Conservation (phyloP, 2,888 invertebrate species). For the Melieria crassipennis region DNA sequence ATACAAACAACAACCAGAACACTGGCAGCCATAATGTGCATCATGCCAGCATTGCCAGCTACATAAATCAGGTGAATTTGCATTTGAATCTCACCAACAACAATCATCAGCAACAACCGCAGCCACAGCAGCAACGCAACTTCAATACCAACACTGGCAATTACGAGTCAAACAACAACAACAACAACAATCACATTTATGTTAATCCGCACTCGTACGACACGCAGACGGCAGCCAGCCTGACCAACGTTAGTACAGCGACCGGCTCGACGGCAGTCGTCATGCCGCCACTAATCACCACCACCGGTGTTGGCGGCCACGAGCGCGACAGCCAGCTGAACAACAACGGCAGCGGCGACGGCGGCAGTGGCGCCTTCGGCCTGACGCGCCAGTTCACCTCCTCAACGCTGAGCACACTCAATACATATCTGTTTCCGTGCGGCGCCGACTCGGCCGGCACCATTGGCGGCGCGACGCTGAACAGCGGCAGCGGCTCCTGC, state of each 20-base stretch:
- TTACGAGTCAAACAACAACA: constrained; percentile 40
- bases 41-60: constrained; percentile 48
- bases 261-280: constrained; percentile 39
- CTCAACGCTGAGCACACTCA: constrained; percentile 61
- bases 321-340: constrained; percentile 48
- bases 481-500: constrained; percentile 58
- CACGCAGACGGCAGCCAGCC: constrained; percentile 58
- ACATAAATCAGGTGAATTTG: constrained; percentile 51
- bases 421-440: constrained; percentile 64
- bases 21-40: constrained; percentile 39
- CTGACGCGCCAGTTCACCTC: constrained; percentile 56
- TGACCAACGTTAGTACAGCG: constrained; percentile 38
- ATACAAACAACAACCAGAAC: constrained; percentile 7
- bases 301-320: constrained; percentile 17
- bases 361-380: constrained; percentile 45
- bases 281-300: constrained; percentile 40
- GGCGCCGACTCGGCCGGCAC: constrained; percentile 55
- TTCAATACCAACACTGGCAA: constrained; percentile 38
- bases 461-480: constrained; percentile 52
- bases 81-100: constrained; percentile 48
- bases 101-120: constrained; percentile 37
- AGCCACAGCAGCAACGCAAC: constrained; percentile 43
- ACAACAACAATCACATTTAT: constrained; percentile 63
- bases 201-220: constrained; percentile 63
- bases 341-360: constrained; percentile 43